Base-by-base conservation (phyloP, 2,113 vertebrate species). In the Baryphthengus martii region DNA sequence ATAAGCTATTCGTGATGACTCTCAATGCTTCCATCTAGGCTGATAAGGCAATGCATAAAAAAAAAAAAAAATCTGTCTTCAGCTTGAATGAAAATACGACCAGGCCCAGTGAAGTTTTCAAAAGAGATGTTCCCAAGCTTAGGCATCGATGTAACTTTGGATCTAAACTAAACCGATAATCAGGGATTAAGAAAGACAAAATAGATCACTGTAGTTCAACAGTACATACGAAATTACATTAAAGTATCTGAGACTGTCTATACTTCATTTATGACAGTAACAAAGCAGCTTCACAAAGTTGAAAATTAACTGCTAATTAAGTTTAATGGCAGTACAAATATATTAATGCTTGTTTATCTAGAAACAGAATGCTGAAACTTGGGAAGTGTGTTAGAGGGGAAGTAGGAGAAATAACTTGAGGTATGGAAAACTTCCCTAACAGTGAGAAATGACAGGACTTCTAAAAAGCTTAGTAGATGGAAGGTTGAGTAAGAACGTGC, bases 41-140 rank as follows among this genome's bases (percentile, higher is more conserved):
- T 67, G 4, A 25, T 29, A 12, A 55, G 16, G 9, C 7, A 37
- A 10, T 0, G 0, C 44, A 75, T 39, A 18, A 39, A 26, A 45
- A 55, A 45, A 53, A 58, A 19, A 13, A 19, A 19, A 33, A 10
- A 20, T 15, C 18, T 75, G 17, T 25, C 11, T 68, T 86, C 13
- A 44, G 33, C 7, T 18, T 21, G 7, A 4, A 35, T 45, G 9
- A 61, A 68, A 68, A 86, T 44, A 47, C 0, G 9, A 31, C 6
- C 7, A 56, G 16, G 20, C 4, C 8, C 6, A 55, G 33, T 16
- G 6, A 55, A 42, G 6, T 29, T 65, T 23, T 25, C 20, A 18
- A 15, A 66, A 52, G 5, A 35, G 4, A 10, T 47, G 4, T 8
- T 61, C 20, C 35, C 11, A 66, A 86, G 29, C 2, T 62, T 33